Conservation (phyloP, 2,888 invertebrate species). For the Uloborus plumipes region DNA sequence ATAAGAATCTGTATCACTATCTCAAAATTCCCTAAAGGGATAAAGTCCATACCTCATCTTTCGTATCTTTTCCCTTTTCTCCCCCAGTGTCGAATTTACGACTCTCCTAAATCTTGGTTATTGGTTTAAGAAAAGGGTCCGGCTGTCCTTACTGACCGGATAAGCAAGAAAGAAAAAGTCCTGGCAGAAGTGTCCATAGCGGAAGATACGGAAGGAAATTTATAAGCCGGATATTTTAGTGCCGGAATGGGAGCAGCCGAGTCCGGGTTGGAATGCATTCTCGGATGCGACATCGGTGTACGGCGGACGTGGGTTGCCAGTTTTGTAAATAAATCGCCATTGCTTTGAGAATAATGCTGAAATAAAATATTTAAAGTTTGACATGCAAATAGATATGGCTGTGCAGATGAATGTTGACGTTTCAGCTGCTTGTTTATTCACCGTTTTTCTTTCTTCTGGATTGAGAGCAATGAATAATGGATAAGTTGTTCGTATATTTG, state of each 20-base stretch:
- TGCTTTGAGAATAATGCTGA: not conserved
- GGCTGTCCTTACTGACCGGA: constrained; percentile 82
- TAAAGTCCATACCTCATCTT: too few species aligned
- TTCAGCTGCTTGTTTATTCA: too few species aligned
- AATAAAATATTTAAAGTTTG: too few species aligned
- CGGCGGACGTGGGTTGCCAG: constrained; percentile 6
- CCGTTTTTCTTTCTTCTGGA: too few species aligned
- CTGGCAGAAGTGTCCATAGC: constrained; percentile 43
- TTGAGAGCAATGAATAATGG: too few species aligned
- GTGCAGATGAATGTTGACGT: too few species aligned
- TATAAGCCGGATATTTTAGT: constrained; percentile 61
- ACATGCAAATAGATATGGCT: too few species aligned
- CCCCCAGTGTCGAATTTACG: constrained; percentile 40
- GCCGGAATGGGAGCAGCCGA: constrained; percentile 25
- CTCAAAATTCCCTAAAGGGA: too few species aligned
- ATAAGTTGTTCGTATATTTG: too few species aligned
- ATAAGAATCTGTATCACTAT: too few species aligned
- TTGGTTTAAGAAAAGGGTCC: constrained; percentile 47
- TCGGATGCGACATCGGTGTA: constrained; percentile 17
- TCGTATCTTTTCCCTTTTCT: constrained; percentile 1
- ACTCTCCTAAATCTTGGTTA: constrained; percentile 51
- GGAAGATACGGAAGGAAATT: constrained; percentile 58
- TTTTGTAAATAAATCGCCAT: not conserved
- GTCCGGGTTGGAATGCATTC: constrained; percentile 34
- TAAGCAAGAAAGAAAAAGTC: constrained; percentile 91